Evolutionary conservation across 2,797 vertebrate genomes (phyloP), one percentile per base, ranked within the genome.

Genomic region (Crenichthys baileyi): DNA sequence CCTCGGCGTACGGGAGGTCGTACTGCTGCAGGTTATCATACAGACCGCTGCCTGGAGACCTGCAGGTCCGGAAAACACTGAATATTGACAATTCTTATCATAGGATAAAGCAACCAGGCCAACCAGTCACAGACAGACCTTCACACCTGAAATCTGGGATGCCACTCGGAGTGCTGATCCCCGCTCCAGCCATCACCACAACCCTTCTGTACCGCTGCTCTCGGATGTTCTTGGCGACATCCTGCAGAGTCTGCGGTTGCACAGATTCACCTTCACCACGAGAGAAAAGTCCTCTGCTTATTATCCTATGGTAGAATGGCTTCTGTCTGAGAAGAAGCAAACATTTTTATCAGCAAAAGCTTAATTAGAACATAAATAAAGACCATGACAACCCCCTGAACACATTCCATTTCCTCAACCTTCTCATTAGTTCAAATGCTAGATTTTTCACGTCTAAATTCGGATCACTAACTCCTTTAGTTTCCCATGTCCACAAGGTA

Each of bases 141-240:
- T 41, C 72, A 78, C 22, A 98, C 98, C 98, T 97, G 93, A 99
- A 99, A 82, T 99, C 98, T 0, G 97, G 98, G 89, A 99, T 98
- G 82, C 98, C 98, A 0, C 98, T 99, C 1, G 97, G 96, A 0
- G 98, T 99, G 93, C 98, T 99, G 78, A 99, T 97, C 46, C 98
- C 98, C 0, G 98, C 98, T 0, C 98, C 98, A 0, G 94, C 97
- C 98, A 99, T 99, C 93, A 97, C 97, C 85, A 99, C 95, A 36
- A 99, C 94, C n/a, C 92, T 93, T 29, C 41, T 93, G 80, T 94
- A 96, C 56, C 91, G 83, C 84, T 82, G 63, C 60, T 95, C 87
- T 79, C 4, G 89, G 36, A 99, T 92, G 72, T 87, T 88, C 70
- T 91, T 88, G 0, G 96, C 96, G n/a, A 99, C 82, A 0, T 96